Conservation (phyloP, 2,797 vertebrate genomes). For the Lacerta agilis region DNA sequence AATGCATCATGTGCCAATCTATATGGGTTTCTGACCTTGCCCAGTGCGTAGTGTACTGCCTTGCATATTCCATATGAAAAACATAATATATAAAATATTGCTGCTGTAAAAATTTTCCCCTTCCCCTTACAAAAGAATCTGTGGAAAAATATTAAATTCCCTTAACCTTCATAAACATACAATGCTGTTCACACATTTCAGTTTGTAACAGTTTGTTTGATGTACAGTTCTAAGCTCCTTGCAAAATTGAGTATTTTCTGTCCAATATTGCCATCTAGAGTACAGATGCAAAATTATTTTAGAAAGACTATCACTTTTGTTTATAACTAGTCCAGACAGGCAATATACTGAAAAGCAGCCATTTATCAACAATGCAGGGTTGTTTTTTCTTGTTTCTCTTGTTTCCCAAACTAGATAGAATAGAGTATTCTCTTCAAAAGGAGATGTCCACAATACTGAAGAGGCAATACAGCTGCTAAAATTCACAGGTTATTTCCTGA, state of each 20-base stretch:
- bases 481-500: conserved; percentile 68
- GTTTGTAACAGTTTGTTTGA: conserved; percentile 79
- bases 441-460: conserved; percentile 79
- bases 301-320: conserved; percentile 73
- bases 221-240: conserved; percentile 72
- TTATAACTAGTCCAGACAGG: conserved; percentile 74
- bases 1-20: conserved; percentile 59
- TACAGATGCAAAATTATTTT: conserved; percentile 77
- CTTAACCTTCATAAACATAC: conserved; percentile 81
- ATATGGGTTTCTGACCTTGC: conserved; percentile 65
- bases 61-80: conserved; percentile 81
- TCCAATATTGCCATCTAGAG: conserved; percentile 87
- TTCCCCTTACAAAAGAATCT: conserved; percentile 81
- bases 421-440: conserved; percentile 77
- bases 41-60: conserved; percentile 74
- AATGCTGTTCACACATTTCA: conserved; percentile 78
- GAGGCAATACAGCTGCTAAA: conserved; percentile 77
- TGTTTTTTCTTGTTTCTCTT: neutral
- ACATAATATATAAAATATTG: conserved; percentile 85
- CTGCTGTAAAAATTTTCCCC: conserved; percentile 82
- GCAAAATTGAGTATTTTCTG: conserved; percentile 77
- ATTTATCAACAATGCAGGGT: conserved; percentile 64
- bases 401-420: conserved; percentile 79
- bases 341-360: conserved; percentile 78
- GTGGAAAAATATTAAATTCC: conserved; percentile 83